Percentiles rank a stretch among this genome's conserved stretches.
These are phyloP conservation scores for Nebria salina DNA, from an alignment of 2,888 invertebrate genomes.

Conservation along the genomic window DNA sequence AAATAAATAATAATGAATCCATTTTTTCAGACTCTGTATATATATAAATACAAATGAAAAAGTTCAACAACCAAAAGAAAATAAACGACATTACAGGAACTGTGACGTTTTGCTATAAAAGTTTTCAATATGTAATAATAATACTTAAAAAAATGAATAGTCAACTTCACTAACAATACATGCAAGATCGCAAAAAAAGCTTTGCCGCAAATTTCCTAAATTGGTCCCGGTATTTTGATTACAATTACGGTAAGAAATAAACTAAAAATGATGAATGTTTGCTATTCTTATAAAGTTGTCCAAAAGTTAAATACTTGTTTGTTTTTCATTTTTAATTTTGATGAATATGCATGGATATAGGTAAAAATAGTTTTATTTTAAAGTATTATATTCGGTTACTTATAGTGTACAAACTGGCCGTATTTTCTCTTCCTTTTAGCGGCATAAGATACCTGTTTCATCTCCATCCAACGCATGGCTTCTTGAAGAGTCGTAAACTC, in stretches of 20 bases:
- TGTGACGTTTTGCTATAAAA: constrained; percentile 41
- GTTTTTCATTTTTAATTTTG: background rate
- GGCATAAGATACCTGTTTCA: constrained; percentile 78
- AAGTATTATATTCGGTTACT: constrained; percentile 40
- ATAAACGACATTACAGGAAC: constrained; percentile 37
- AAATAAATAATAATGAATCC: constrained; percentile 15
- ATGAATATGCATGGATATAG: constrained; percentile 19
- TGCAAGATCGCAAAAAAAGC: constrained; percentile 34
- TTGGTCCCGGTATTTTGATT: constrained; percentile 11
- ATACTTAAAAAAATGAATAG: constrained; percentile 28
- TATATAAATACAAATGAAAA: constrained; percentile 19
- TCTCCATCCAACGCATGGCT: constrained; percentile 91
- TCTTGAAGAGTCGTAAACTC: constrained; percentile 90
- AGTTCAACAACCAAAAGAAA: constrained; percentile 30
- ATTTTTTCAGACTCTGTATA: constrained; percentile 5
- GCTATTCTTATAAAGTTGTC: background rate
- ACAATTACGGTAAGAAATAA: background rate
- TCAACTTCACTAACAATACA: constrained; percentile 31
- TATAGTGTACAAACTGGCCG: constrained; percentile 44
- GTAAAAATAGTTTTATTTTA: constrained; percentile 16
- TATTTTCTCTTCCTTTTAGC: constrained; percentile 40
- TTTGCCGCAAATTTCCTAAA: constrained; percentile 33
- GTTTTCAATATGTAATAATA: constrained; percentile 29
- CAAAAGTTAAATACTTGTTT: constrained; percentile 31
- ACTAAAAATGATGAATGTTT: background rate